Conservation (phyloP, 2,888 invertebrate species). For the Bellardia pandia region DNA sequence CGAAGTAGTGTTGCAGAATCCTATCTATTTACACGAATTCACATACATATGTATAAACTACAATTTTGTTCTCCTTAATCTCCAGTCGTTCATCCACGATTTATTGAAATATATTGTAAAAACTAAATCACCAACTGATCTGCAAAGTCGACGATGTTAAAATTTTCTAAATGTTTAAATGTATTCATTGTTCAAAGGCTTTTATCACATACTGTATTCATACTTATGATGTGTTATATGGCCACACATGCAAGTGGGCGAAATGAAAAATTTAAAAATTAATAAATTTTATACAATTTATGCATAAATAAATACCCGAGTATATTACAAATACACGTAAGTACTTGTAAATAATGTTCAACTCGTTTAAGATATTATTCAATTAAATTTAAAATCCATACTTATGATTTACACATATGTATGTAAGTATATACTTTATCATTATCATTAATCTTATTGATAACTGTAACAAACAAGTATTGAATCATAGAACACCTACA, state of each 20-base stretch:
- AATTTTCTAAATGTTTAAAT: too few relatives aligned
- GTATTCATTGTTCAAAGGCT: background rate
- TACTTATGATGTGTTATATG: background rate
- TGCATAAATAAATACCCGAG: background rate
- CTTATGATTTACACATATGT: background rate
- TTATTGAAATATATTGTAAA: too few relatives aligned
- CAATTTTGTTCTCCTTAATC: too few relatives aligned
- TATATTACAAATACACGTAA: background rate
- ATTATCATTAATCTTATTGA: background rate
- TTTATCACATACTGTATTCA: background rate
- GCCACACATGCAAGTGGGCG: constrained; percentile 39
- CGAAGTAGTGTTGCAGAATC: too few relatives aligned
- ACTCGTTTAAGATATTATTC: constrained; percentile 48
- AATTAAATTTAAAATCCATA: constrained; percentile 12
- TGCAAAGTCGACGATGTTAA: too few relatives aligned
- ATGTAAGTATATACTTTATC: background rate
- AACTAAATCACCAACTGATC: too few relatives aligned
- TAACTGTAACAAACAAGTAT: background rate
- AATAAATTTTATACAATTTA: constrained; percentile 42
- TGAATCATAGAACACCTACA: background rate
- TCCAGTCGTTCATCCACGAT: too few relatives aligned
- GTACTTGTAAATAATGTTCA: constrained; percentile 22
- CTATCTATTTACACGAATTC: too few relatives aligned
- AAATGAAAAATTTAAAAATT: constrained; percentile 51
- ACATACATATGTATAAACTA: too few relatives aligned